These are phyloP conservation scores for Agrilus mali DNA, from an alignment of 2,888 invertebrate species.

Conservation along the genomic window DNA sequence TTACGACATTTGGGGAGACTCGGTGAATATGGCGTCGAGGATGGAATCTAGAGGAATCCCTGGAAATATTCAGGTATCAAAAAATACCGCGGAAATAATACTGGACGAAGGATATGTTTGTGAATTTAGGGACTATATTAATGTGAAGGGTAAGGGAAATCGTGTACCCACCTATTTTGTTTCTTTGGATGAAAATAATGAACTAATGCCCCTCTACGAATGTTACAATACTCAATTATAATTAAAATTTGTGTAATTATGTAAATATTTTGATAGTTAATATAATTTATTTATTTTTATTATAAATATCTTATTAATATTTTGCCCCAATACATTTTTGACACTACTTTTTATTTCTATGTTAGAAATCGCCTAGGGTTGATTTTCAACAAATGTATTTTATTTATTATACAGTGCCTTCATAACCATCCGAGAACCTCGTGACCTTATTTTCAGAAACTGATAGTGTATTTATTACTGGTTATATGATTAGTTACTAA, in stretches of 20 bases:
- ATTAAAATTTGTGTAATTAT: background rate
- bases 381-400: too few species aligned
- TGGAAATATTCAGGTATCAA: slow-evolving; percentile 61
- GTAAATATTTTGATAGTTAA: background rate
- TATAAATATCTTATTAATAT: too few species aligned
- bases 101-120: slow-evolving; percentile 57
- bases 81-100: slow-evolving; percentile 56
- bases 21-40: slow-evolving; percentile 91
- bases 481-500: too few species aligned
- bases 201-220: slow-evolving; percentile 2
- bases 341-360: too few species aligned
- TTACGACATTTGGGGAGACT: slow-evolving; percentile 95
- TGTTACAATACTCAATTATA: slow-evolving; percentile 1
- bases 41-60: slow-evolving; percentile 87
- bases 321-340: too few species aligned
- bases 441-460: too few species aligned
- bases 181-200: slow-evolving; percentile 41
- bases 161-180: slow-evolving; percentile 62
- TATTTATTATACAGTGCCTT: too few species aligned
- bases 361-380: too few species aligned
- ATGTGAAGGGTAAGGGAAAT: slow-evolving; percentile 57
- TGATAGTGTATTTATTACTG: too few species aligned
- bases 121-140: slow-evolving; percentile 53
- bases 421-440: too few species aligned
- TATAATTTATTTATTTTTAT: background rate